phyloP scores from a whole-genome alignment of 2,888 invertebrate genomes.

The Lamproptera curius region DNA sequence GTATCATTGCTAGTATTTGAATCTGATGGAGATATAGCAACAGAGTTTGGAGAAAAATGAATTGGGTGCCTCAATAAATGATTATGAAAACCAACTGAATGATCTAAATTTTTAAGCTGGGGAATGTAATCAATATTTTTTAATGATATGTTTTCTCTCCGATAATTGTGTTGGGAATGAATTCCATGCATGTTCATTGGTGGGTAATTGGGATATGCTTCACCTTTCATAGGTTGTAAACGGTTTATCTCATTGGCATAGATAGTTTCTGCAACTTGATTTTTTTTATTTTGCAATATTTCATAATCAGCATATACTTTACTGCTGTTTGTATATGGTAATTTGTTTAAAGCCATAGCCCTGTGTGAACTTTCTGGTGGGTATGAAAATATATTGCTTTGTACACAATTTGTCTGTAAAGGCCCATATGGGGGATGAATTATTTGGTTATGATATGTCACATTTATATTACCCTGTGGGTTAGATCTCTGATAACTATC shows the following conservation, averaged over 20 bases:
- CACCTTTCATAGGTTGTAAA: slow-evolving; percentile 48
- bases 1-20: slow-evolving; percentile 66
- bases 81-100: slow-evolving; percentile 44
- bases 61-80: slow-evolving; percentile 51
- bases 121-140: slow-evolving; percentile 57
- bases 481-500: slow-evolving; percentile 59
- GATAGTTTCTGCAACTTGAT: slow-evolving; percentile 47
- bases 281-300: slow-evolving; percentile 46
- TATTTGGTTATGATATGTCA: slow-evolving; percentile 54
- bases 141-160: slow-evolving; percentile 49
- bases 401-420: slow-evolving; percentile 48
- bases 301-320: slow-evolving; percentile 63
- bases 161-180: slow-evolving; percentile 45
- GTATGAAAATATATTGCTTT: slow-evolving; percentile 56
- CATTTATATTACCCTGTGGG: slow-evolving; percentile 49
- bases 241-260: slow-evolving; percentile 56
- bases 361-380: slow-evolving; percentile 47
- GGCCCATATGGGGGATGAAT: slow-evolving; percentile 57
- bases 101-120: slow-evolving; percentile 53
- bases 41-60: slow-evolving; percentile 61
- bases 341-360: slow-evolving; percentile 47
- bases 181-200: slow-evolving; percentile 48
- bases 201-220: slow-evolving; percentile 52
- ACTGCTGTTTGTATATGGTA: slow-evolving; percentile 49
- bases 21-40: slow-evolving; percentile 68